Base-by-base conservation (phyloP, 2,888 invertebrate species). In the Apamea sordens region DNA sequence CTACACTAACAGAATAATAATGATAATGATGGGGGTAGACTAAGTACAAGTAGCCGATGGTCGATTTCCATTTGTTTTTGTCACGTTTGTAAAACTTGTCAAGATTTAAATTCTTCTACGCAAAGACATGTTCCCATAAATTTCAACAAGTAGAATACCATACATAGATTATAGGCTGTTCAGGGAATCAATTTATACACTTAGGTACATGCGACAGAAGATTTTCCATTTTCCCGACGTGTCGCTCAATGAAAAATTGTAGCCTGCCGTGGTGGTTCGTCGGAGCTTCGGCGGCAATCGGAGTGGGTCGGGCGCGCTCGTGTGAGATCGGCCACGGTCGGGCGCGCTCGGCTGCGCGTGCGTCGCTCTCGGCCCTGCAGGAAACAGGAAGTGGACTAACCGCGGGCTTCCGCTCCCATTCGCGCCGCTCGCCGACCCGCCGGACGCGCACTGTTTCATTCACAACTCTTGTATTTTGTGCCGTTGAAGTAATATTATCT, bases 321-420 rank as follows among this genome's bases (percentile, higher is more conserved):
- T 88, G 80, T 68, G 72, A 71, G 76, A 69, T 93, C 94, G 95
- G 90, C 86, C 82, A 87, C 89, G 90, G 87, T 93, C 94, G 95
- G 92, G 93, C 91, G 91, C 92, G 93, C 92, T 94, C 94, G 95
- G 94, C 89, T 93, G 95, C 94, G 94, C 94, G 95, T 92, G 93
- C 95, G 94, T 90, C 93, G 94, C 89, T 90, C 93, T 93, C 95
- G 94, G 94, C 96, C 95, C 96, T 94, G 95, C 96, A 96, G 97
- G 97, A 97, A 96, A 96, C 97, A 96, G 97, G 97, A 97, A 97
- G 97, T 97, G 96, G 95, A 96, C 95, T 97, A 97, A 97, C 97
- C 97, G 96, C 96, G 94, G 93, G 95, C 94, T 96, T 97, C 97
- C 97, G 97, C 96, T 97, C 97, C 96, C 97, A 97, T 96, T 97